These are phyloP conservation scores for Callionymus lyra DNA, from an alignment of 2,113 vertebrate species.

Conservation along the genomic window DNA sequence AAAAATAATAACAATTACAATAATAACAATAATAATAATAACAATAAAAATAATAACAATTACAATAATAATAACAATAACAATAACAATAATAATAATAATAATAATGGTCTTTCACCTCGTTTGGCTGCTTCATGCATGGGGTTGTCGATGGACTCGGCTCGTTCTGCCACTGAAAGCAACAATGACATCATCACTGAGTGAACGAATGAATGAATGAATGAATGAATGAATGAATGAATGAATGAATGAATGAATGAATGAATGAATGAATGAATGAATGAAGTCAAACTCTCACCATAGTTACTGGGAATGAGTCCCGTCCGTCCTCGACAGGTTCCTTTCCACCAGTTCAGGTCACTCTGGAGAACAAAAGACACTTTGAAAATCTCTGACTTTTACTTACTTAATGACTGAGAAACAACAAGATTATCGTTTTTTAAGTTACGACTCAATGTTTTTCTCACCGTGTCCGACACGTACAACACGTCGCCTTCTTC, in stretches of 20 bases:
- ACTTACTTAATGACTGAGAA: too few species aligned
- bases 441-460: too few species aligned
- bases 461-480: constrained; percentile 90
- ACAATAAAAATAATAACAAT: too few species aligned
- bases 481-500: constrained; percentile 98
- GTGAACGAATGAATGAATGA: background rate
- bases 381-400: background rate
- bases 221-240: background rate
- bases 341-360: constrained; percentile 98
- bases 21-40: too few species aligned
- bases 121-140: constrained; percentile 96
- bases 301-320: constrained; percentile 98
- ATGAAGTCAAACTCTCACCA: constrained; percentile 65
- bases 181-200: background rate
- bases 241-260: background rate
- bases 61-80: too few species aligned
- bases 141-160: constrained; percentile 94
- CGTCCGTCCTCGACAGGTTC: constrained; percentile 87
- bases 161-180: constrained; percentile 80
- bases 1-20: too few species aligned
- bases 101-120: too few species aligned
- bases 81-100: too few species aligned
- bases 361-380: constrained; percentile 63
- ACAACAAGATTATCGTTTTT: too few species aligned
- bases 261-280: background rate